Evolutionary conservation across 2,888 invertebrate species (phyloP).

Genomic region (Malachius bipustulatus): DNA sequence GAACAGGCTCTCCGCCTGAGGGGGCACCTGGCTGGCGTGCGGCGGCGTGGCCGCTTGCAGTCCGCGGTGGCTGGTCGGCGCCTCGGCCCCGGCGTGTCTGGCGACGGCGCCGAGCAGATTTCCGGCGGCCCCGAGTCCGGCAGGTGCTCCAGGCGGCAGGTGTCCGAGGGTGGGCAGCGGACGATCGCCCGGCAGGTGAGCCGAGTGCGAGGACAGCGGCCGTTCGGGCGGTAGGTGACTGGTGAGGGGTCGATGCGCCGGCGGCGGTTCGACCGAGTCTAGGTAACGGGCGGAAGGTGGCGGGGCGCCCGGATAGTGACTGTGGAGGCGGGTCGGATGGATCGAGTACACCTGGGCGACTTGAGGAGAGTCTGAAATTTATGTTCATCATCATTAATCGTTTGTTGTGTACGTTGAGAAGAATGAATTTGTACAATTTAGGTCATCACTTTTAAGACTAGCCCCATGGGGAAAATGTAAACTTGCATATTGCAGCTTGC

Average conservation of each 20-base stretch:
- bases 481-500: too few relatives aligned
- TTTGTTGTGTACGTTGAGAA: not conserved
- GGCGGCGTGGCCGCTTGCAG: constrained; percentile 50
- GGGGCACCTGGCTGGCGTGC: constrained; percentile 66
- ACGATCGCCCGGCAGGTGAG: constrained; percentile 24
- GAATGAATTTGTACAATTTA: too few relatives aligned
- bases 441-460: too few relatives aligned
- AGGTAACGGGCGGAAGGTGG: constrained; percentile 41
- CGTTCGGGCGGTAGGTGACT: constrained; percentile 24
- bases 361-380: constrained; percentile 51
- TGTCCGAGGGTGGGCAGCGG: constrained; percentile 29
- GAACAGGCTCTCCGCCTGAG: constrained; percentile 71
- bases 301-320: too few relatives aligned
- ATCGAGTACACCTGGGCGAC: constrained; percentile 50
- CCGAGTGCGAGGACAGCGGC: constrained; percentile 26
- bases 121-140: constrained; percentile 36
- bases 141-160: constrained; percentile 33
- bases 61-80: constrained; percentile 42
- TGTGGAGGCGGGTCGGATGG: constrained; percentile 41
- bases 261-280: constrained; percentile 50
- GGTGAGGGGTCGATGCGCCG: constrained; percentile 40
- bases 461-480: too few relatives aligned
- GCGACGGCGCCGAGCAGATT: constrained; percentile 35
- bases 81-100: constrained; percentile 38
- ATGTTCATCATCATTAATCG: constrained; percentile 2